Evolutionary conservation across 2,797 vertebrate genomes (phyloP).

Genomic region (Scomberomorus guttatus): DNA sequence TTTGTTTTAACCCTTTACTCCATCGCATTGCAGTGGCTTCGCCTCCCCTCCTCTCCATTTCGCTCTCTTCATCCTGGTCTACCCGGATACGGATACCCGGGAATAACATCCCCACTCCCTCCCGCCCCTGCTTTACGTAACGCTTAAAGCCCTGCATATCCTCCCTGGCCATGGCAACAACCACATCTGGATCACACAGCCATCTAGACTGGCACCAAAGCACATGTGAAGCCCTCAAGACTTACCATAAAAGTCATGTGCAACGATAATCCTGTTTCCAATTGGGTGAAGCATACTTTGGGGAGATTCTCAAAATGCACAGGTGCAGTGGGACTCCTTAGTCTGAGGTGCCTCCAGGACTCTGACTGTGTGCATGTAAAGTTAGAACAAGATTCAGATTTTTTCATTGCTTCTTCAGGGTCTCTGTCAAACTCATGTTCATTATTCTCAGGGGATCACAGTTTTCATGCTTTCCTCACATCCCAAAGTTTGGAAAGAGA

Average conservation of each 20-base stretch:
- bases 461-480: conserved; percentile 30
- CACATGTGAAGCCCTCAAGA: conserved; percentile 65
- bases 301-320: conserved; percentile 58
- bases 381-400: conserved; percentile 46
- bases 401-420: conserved; percentile 11
- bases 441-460: conserved; percentile 21
- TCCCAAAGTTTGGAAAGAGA: conserved; percentile 56
- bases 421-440: conserved; percentile 16
- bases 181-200: conserved; percentile 83
- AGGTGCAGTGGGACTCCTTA: conserved; percentile 50
- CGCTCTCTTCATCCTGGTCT: conserved; percentile 82
- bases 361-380: conserved; percentile 55
- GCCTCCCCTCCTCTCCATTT: conserved; percentile 67
- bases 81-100: conserved; percentile 87
- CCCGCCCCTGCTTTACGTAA: conserved; percentile 84
- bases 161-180: conserved; percentile 85
- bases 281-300: conserved; percentile 39
- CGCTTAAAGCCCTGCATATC: conserved; percentile 85
- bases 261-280: conserved; percentile 54
- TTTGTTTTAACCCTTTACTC: conserved; percentile 78
- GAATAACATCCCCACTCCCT: conserved; percentile 85
- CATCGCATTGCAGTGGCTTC: conserved; percentile 80
- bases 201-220: conserved; percentile 70
- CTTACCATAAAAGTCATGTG: conserved; percentile 71
- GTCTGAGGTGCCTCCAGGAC: conserved; percentile 52